Conservation (phyloP, 2,113 vertebrate genomes). For the Corydoras sp. region DNA sequence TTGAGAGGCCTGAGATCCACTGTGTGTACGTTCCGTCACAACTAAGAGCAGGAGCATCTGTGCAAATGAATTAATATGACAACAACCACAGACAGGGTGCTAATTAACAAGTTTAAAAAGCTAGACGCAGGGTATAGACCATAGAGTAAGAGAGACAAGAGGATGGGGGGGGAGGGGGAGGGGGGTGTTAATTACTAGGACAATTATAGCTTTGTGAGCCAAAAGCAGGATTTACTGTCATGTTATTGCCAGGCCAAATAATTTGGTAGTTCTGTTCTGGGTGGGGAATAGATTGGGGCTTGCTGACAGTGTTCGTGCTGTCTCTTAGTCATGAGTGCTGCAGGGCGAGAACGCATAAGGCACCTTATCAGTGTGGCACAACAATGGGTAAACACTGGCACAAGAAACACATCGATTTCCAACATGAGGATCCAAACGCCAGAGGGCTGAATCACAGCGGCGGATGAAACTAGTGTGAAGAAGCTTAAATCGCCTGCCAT, state of each 20-base stretch:
- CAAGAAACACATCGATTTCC: slow-evolving; percentile 43
- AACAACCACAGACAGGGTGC: slow-evolving; percentile 24
- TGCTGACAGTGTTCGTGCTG: slow-evolving; percentile 31
- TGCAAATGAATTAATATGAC: slow-evolving; percentile 16
- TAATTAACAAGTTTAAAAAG: slow-evolving; percentile 17
- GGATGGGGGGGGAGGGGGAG: slow-evolving; percentile 3
- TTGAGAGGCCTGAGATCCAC: too few relatives aligned
- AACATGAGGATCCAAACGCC: slow-evolving; percentile 23
- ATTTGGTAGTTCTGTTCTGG: slow-evolving; percentile 11
- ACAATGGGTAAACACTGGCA: slow-evolving; percentile 30
- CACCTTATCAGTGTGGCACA: slow-evolving; percentile 39
- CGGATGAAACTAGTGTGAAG: slow-evolving; percentile 37
- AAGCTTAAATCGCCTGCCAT: slow-evolving; percentile 39
- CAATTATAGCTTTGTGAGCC: slow-evolving; percentile 36
- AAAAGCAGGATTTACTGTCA: slow-evolving; percentile 38
- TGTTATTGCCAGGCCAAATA: slow-evolving; percentile 32
- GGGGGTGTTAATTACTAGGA: slow-evolving; percentile 33
- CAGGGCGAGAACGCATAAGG: slow-evolving; percentile 23
- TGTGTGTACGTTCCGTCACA: background rate
- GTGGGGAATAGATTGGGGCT: slow-evolving; percentile 11
- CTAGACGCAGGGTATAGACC: slow-evolving; percentile 11
- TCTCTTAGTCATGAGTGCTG: slow-evolving; percentile 33
- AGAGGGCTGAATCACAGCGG: slow-evolving; percentile 23
- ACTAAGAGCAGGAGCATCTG: background rate
- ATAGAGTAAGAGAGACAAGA: background rate